phyloP scores from a whole-genome alignment of 2,888 invertebrate species.

The Drosophila borealis region DNA sequence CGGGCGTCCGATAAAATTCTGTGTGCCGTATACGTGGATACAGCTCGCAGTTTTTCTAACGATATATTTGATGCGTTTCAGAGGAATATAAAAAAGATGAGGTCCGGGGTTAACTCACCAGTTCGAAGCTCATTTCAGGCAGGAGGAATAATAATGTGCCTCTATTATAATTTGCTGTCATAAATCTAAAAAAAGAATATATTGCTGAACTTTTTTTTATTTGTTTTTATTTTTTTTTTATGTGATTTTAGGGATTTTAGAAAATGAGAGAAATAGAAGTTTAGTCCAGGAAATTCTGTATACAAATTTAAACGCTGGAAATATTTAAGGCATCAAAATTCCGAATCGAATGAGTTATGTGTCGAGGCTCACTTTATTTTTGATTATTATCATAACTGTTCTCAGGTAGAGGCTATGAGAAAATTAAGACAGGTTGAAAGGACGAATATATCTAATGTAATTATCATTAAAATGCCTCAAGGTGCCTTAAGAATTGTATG shows the following conservation, averaged over 20 bases:
- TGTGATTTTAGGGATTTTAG: not conserved
- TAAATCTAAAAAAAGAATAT: not conserved
- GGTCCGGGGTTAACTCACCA: not conserved
- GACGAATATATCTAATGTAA: too few species aligned
- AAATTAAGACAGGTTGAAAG: too few species aligned
- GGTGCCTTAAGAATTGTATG: too few species aligned
- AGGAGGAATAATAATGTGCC: not conserved
- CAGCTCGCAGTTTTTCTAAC: constrained; percentile 12
- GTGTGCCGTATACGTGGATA: constrained; percentile 33
- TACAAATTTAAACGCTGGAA: fast-evolving
- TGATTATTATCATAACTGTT: too few species aligned
- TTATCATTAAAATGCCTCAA: too few species aligned
- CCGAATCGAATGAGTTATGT: not conserved
- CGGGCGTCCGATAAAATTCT: constrained; percentile 24
- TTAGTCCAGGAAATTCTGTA: not conserved
- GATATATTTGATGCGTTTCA: not conserved
- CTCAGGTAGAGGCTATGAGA: too few species aligned
- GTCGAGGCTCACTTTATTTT: not conserved
- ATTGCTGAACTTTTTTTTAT: not conserved
- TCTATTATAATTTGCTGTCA: not conserved
- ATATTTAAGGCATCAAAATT: not conserved
- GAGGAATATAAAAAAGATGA: not conserved
- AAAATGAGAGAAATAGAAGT: not conserved
- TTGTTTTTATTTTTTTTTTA: not conserved
- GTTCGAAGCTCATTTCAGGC: not conserved